Evolutionary conservation across 2,113 vertebrate species (phyloP).

Genomic region (Erpornis zantholeuca): DNA sequence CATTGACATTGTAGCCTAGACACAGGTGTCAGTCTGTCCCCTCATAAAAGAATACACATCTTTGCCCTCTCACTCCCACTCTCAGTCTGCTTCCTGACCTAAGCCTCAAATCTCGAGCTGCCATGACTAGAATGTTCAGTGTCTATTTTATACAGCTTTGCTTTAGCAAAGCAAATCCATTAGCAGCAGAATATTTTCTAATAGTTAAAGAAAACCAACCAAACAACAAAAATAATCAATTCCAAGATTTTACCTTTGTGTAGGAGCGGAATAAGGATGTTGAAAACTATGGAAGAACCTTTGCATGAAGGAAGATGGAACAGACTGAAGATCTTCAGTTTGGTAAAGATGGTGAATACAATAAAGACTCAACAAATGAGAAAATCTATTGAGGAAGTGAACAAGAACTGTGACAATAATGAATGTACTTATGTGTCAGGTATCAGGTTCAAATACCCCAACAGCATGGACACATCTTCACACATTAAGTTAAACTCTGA

Average conservation of each 20-base stretch:
- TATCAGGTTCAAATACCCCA: not conserved
- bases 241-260: not conserved
- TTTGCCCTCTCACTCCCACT: not conserved
- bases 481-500: not conserved
- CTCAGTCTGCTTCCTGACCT: not conserved
- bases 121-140: not conserved
- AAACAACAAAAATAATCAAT: fast-evolving
- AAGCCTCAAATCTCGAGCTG: not conserved
- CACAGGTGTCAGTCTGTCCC: not conserved
- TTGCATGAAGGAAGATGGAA: not conserved
- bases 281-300: not conserved
- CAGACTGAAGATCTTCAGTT: not conserved
- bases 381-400: not conserved
- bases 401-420: not conserved
- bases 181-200: not conserved
- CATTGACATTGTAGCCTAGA: not conserved
- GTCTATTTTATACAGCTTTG: not conserved
- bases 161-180: not conserved
- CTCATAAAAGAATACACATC: not conserved
- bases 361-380: not conserved
- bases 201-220: not conserved
- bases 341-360: not conserved
- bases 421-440: not conserved
- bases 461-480: not conserved
- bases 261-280: not conserved